phyloP scores from a whole-genome alignment of 2,797 vertebrate genomes.

The Odontamblyopus lacepedii region DNA sequence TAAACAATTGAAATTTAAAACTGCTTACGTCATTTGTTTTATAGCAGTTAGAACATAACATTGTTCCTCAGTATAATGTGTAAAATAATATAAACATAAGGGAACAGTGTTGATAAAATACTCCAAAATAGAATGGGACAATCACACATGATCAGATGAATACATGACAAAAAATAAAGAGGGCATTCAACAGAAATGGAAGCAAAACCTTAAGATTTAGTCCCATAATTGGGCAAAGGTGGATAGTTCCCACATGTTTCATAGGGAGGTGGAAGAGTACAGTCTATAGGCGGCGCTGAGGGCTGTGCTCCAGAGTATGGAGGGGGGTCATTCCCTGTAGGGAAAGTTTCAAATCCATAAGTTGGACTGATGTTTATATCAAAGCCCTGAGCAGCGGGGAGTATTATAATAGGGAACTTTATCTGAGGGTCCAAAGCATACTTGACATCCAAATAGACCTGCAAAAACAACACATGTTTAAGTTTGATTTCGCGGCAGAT shows the following conservation, averaged over 20 bases:
- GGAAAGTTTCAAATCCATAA: conserved; percentile 24
- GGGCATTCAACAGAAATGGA: neutral
- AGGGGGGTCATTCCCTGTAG: neutral
- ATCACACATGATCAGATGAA: neutral
- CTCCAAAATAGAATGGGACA: no score
- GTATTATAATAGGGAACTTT: conserved; percentile 68
- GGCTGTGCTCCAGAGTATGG: conserved; percentile 4
- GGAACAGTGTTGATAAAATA: neutral
- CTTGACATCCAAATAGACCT: conserved; percentile 72
- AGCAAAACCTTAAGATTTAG: neutral
- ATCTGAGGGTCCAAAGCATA: conserved; percentile 61
- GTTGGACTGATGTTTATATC: neutral
- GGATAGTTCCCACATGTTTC: neutral
- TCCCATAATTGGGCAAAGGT: neutral
- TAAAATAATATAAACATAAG: neutral
- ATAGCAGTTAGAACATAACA: neutral
- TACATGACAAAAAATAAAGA: neutral
- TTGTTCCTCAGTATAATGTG: neutral
- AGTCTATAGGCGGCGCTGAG: neutral
- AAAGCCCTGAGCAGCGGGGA: conserved; percentile 24
- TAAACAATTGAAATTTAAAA: neutral
- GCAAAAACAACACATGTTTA: conserved; percentile 13
- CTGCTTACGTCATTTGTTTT: neutral
- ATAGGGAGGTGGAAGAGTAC: conserved; percentile 20
- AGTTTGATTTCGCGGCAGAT: neutral